A percentile compares a stretch with the other conserved stretches of the same genome.
Conservation (phyloP, 2,888 invertebrate species). For the Perizoma affinitatum region DNA sequence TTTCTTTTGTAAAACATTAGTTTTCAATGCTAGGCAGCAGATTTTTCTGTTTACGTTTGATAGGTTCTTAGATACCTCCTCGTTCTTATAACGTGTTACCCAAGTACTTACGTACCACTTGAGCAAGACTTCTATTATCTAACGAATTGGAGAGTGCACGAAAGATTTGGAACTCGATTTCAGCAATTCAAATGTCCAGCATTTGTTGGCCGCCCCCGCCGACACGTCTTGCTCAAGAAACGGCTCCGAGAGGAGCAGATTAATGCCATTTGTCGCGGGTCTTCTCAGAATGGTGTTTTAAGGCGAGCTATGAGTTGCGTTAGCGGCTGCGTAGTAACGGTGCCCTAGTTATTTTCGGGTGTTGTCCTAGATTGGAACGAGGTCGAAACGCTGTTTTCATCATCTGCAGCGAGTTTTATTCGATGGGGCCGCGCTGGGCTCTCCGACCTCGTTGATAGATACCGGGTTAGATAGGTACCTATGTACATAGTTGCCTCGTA, state of each 20-base stretch:
- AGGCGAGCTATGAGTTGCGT: slow-evolving; percentile 64
- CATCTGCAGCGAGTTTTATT: slow-evolving; percentile 71
- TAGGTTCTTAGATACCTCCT: no score
- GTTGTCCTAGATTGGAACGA: slow-evolving; percentile 77
- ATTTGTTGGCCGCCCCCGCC: slow-evolving; percentile 42
- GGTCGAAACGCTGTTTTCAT: slow-evolving; percentile 78
- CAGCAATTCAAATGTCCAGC: slow-evolving; percentile 52
- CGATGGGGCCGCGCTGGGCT: slow-evolving; percentile 76
- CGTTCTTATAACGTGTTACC: not conserved
- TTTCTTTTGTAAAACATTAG: no score
- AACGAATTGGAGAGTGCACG: slow-evolving; percentile 44
- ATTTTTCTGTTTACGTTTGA: no score
- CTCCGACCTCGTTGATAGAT: slow-evolving; percentile 59
- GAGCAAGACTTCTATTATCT: slow-evolving; percentile 19
- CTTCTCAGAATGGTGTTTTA: slow-evolving; percentile 47
- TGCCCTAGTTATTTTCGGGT: slow-evolving; percentile 82
- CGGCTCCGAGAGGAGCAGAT: slow-evolving; percentile 14
- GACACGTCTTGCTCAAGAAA: slow-evolving; percentile 17
- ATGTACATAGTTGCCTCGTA: slow-evolving; percentile 33
- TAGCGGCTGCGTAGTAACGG: slow-evolving; percentile 77
- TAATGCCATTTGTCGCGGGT: slow-evolving; percentile 42
- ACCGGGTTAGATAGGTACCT: slow-evolving; percentile 50
- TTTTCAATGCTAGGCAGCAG: no score
- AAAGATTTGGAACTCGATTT: slow-evolving; percentile 68
- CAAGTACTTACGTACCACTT: slow-evolving; percentile 15